Conservation (phyloP, 2,113 vertebrate genomes). For the Porphyrio hochstetteri region DNA sequence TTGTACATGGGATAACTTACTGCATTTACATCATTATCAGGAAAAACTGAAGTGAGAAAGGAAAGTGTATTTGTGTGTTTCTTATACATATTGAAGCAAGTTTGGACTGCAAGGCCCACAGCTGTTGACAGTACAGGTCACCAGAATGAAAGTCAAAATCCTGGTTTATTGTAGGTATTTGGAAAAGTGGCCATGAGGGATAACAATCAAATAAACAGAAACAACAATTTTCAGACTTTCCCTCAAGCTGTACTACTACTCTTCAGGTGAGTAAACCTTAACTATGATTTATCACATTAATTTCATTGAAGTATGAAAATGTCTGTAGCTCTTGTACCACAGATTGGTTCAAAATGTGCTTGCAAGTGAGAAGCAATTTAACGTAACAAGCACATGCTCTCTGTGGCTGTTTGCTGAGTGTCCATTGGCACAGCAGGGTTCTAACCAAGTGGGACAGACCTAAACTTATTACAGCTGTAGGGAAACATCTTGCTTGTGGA, state of each 20-base stretch:
- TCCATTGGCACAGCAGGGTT: not conserved
- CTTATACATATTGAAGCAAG: not conserved
- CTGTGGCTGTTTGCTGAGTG: not conserved
- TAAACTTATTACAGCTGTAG: not conserved
- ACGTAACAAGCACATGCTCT: not conserved
- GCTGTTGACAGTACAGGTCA: not conserved
- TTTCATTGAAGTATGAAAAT: not conserved
- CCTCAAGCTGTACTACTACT: constrained; percentile 95
- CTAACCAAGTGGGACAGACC: not conserved
- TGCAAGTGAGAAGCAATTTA: not conserved
- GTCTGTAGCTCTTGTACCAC: not conserved
- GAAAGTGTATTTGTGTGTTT: not conserved
- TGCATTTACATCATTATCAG: not conserved
- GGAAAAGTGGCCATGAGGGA: constrained; percentile 98
- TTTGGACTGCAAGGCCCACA: not conserved
- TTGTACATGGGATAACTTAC: not conserved
- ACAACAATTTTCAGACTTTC: constrained; percentile 99
- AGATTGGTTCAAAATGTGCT: not conserved
- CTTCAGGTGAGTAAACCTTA: constrained; percentile 83
- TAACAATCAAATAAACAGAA: constrained; percentile 95
- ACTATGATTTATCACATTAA: not conserved
- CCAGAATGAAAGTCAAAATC: not conserved
- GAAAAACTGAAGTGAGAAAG: not conserved
- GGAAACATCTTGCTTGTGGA: not conserved
- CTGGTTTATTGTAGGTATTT: constrained; percentile 84